Conservation (phyloP, 2,797 vertebrate genomes). For the Manis pentadactyla region DNA sequence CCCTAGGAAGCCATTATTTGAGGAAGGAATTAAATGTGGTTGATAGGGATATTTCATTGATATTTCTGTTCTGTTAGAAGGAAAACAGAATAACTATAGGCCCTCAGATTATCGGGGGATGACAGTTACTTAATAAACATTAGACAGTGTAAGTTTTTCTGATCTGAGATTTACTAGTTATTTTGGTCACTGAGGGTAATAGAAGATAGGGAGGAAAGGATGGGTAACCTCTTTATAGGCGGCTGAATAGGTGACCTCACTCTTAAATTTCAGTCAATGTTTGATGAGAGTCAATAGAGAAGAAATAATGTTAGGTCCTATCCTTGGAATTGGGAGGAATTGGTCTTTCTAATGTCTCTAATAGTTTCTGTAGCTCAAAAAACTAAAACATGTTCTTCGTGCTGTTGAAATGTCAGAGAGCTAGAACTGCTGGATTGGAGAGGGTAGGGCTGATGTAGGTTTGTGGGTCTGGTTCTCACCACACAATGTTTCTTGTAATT, state of each 20-base stretch:
- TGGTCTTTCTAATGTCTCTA: not conserved
- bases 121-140: not conserved
- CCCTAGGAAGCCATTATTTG: not conserved
- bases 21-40: not conserved
- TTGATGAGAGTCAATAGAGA: not conserved
- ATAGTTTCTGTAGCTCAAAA: not conserved
- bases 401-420: not conserved
- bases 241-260: not conserved
- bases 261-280: conserved; percentile 21
- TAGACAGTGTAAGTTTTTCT: not conserved
- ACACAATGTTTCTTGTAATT: not conserved
- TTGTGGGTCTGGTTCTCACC: not conserved
- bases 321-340: not conserved
- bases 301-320: not conserved
- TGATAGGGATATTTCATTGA: not conserved
- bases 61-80: not conserved
- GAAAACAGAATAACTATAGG: not conserved
- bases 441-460: not conserved
- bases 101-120: not conserved
- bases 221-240: not conserved
- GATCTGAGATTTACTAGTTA: not conserved
- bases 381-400: not conserved
- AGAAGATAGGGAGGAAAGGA: not conserved
- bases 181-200: not conserved
- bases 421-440: not conserved